Percentiles rank a stretch among this genome's conserved stretches.
Evolutionary conservation across 2,888 invertebrate species (phyloP).

Genomic region (Autographa pulchrina): DNA sequence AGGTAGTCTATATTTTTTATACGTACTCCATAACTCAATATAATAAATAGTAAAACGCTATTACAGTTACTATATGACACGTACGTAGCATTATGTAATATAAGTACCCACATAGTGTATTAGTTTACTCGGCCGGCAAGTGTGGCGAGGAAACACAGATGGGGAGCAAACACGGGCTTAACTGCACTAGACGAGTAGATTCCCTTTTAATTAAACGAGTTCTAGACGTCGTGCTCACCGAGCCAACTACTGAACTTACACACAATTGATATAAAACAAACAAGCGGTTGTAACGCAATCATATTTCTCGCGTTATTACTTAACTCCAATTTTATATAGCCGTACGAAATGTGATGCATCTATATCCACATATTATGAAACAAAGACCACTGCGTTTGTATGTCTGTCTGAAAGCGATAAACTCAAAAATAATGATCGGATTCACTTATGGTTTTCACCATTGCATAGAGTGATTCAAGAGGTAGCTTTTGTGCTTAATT

Average conservation of each 20-base stretch:
- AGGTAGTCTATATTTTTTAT: constrained; percentile 6
- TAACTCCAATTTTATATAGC: background rate
- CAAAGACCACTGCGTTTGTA: no score
- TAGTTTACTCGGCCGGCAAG: constrained; percentile 66
- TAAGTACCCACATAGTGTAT: constrained; percentile 66
- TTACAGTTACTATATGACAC: constrained; percentile 39
- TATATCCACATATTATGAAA: no score
- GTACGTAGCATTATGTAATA: constrained; percentile 40
- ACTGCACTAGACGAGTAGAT: constrained; percentile 79
- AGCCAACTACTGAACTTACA: constrained; percentile 64
- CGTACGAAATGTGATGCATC: no score
- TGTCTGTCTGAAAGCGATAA: no score
- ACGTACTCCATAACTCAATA: constrained; percentile 18
- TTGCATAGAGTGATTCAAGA: no score
- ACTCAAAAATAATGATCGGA: no score
- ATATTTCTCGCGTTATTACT: constrained; percentile 20
- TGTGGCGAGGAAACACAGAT: constrained; percentile 68
- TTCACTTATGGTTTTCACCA: no score
- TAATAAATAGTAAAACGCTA: constrained; percentile 26
- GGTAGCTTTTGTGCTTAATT: no score
- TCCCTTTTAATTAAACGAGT: constrained; percentile 85
- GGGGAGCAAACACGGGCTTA: constrained; percentile 80
- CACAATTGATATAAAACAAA: constrained; percentile 66
- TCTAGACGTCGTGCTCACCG: constrained; percentile 70
- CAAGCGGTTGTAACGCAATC: constrained; percentile 21